phyloP scores from a whole-genome alignment of 37 sponge, comb jelly and placozoan species.

The Halichondria panicea region DNA sequence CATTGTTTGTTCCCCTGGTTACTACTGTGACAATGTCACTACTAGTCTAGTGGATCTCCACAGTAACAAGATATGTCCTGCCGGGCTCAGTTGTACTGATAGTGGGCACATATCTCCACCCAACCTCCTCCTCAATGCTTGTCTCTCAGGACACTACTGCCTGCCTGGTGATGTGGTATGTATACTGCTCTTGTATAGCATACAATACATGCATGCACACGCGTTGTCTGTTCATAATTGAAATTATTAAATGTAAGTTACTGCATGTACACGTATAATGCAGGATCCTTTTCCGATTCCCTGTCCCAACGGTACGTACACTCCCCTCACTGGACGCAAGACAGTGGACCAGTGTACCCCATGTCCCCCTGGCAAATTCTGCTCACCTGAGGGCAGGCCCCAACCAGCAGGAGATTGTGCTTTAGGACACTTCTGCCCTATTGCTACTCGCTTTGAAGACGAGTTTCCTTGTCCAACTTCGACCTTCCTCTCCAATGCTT shows the following conservation, averaged over 20 bases:
- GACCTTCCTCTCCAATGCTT: conserved; percentile 5
- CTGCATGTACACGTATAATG: neutral
- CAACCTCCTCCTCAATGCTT: conserved; percentile 3
- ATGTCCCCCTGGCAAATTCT: conserved; percentile 8
- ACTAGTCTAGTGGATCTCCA: conserved; percentile 3
- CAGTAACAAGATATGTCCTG: conserved; percentile 4
- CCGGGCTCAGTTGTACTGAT: neutral
- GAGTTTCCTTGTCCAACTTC: conserved; percentile 4
- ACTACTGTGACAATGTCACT: conserved; percentile 9
- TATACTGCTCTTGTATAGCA: neutral
- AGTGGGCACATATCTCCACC: neutral
- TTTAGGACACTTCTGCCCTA: neutral
- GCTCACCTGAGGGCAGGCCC: neutral
- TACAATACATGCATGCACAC: neutral
- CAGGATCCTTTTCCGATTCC: conserved; percentile 4
- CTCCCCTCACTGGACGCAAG: neutral
- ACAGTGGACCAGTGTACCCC: neutral
- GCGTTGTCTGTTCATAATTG: neutral
- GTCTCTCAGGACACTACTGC: conserved; percentile 2
- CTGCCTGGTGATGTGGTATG: conserved; percentile 3
- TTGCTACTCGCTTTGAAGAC: neutral
- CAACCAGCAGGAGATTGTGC: conserved; percentile 8
- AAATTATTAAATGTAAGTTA: neutral
- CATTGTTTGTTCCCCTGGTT: conserved; percentile 1
- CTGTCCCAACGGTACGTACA: conserved; percentile 13